These are phyloP conservation scores for Dasypolia templi DNA, from an alignment of 2,888 invertebrate species.

Conservation along the genomic window DNA sequence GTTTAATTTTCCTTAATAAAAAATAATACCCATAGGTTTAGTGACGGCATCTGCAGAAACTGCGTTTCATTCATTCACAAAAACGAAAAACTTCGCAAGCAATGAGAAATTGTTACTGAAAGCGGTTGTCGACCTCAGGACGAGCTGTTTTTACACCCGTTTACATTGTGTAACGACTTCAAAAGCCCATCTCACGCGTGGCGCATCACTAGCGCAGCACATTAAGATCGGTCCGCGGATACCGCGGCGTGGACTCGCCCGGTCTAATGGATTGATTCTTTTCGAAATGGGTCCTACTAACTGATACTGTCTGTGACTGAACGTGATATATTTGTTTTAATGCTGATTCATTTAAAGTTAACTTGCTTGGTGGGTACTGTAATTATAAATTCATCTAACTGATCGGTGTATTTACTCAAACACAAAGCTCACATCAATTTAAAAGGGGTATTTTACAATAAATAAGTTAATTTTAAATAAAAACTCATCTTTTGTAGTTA, in stretches of 20 bases:
- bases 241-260: conserved; percentile 46
- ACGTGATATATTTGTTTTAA: conserved; percentile 34
- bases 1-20: too few species aligned
- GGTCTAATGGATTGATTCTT: conserved; percentile 67
- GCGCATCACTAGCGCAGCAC: conserved; percentile 55
- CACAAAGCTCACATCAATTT: not conserved
- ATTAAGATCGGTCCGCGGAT: conserved; percentile 63
- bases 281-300: conserved; percentile 47
- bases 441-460: not conserved
- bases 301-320: conserved; percentile 48
- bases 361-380: not conserved
- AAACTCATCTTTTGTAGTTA: not conserved
- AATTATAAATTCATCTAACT: not conserved
- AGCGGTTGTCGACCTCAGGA: too few species aligned
- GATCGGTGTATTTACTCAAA: not conserved
- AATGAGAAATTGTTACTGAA: too few species aligned
- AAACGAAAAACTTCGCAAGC: too few species aligned
- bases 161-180: conserved; percentile 9
- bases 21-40: too few species aligned
- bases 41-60: too few species aligned
- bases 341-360: conserved; percentile 12
- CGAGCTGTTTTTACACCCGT: too few species aligned
- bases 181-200: conserved; percentile 6
- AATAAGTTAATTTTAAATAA: not conserved
- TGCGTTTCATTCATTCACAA: too few species aligned